These are phyloP conservation scores for Muntiacus muntjak DNA, from an alignment of 2,113 vertebrate genomes.

Conservation along the genomic window DNA sequence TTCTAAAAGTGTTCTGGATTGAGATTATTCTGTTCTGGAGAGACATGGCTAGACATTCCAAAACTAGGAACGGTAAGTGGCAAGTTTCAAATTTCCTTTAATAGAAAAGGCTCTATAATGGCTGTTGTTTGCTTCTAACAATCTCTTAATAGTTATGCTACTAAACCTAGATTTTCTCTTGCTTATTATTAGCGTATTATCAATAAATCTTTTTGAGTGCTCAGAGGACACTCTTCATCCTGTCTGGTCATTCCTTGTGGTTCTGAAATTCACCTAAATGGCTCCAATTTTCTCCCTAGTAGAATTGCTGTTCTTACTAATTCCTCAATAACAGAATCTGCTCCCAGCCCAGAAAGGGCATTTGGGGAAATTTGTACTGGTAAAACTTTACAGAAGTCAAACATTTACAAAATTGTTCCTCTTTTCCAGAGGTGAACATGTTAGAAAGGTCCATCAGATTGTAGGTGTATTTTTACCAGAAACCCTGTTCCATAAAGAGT, in stretches of 20 bases:
- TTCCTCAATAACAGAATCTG: not conserved
- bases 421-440: not conserved
- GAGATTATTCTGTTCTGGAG: slow-evolving; percentile 74
- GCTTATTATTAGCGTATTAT: not conserved
- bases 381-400: not conserved
- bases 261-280: not conserved
- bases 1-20: slow-evolving; percentile 76
- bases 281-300: not conserved
- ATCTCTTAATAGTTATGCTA: not conserved
- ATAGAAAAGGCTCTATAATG: not conserved
- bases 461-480: not conserved
- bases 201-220: not conserved
- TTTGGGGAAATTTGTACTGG: not conserved
- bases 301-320: not conserved
- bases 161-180: not conserved
- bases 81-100: not conserved
- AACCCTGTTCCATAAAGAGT: not conserved
- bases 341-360: not conserved
- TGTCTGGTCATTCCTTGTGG: not conserved
- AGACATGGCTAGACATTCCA: slow-evolving; percentile 61
- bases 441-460: not conserved
- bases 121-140: not conserved
- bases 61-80: slow-evolving; percentile 77
- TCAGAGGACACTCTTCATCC: not conserved
- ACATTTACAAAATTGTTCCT: not conserved